Percentiles rank a stretch among this genome's conserved stretches.
Conservation (phyloP, 1,140 invertebrate genomes). For the Aphis craccivora region DNA sequence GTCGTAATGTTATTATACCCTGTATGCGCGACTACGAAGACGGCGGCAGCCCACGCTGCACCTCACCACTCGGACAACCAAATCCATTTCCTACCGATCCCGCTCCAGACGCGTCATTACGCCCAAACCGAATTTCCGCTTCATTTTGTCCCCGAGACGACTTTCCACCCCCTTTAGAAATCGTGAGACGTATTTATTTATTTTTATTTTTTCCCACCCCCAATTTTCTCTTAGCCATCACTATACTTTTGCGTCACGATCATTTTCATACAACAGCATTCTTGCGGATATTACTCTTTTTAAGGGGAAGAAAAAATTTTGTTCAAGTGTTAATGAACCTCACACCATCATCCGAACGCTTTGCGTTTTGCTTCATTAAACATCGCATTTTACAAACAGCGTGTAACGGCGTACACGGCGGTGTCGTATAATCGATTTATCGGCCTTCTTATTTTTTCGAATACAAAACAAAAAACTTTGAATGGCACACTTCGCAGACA, state of each 20-base stretch:
- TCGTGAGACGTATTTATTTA: conserved; percentile 37
- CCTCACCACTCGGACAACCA: conserved; percentile 34
- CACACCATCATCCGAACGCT: not conserved
- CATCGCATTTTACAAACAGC: conserved; percentile 18
- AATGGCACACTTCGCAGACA: not conserved
- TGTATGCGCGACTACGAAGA: not conserved
- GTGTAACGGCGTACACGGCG: not conserved
- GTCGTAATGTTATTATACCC: not conserved
- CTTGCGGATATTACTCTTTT: conserved; percentile 43
- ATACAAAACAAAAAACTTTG: not conserved
- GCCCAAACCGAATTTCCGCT: conserved; percentile 56
- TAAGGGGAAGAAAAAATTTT: conserved; percentile 16
- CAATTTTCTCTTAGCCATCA: not conserved
- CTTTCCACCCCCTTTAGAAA: conserved; percentile 17
- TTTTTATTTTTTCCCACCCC: not conserved
- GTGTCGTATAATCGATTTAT: conserved; percentile 35
- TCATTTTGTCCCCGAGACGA: conserved; percentile 50
- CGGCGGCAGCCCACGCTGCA: not conserved
- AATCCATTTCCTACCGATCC: conserved; percentile 25
- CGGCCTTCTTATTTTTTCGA: not conserved
- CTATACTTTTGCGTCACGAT: conserved; percentile 6
- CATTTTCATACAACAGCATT: conserved; percentile 30
- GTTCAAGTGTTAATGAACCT: conserved; percentile 37
- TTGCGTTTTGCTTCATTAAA: conserved; percentile 48
- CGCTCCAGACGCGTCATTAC: conserved; percentile 37